Evolutionary conservation across 2,888 invertebrate species (phyloP).

Genomic region (Tolmerus cingulatus): DNA sequence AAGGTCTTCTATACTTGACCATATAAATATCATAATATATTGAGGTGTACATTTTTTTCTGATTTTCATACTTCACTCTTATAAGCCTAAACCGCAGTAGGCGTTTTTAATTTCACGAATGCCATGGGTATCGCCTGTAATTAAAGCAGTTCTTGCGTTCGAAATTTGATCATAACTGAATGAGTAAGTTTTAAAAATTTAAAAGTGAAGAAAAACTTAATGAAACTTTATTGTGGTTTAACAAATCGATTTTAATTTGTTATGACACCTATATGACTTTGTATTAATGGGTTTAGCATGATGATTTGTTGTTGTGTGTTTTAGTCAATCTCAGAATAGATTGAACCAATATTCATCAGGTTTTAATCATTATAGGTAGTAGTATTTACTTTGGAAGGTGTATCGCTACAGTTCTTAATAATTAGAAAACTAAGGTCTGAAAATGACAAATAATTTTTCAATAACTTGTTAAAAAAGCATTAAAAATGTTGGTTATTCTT

Average conservation of each 20-base stretch:
- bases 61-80: neutral
- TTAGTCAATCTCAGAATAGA: neutral
- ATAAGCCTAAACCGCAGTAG: neutral
- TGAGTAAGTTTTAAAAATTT: neutral
- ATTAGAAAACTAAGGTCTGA: too few relatives aligned
- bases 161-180: neutral
- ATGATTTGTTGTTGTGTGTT: neutral
- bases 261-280: neutral
- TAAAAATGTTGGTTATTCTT: too few relatives aligned
- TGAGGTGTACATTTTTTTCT: neutral
- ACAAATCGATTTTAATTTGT: neutral
- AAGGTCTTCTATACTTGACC: neutral
- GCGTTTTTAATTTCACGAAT: neutral
- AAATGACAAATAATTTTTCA: too few relatives aligned
- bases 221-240: neutral
- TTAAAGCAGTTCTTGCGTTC: neutral
- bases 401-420: too few relatives aligned
- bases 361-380: neutral
- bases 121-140: neutral
- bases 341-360: neutral
- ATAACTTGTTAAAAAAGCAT: too few relatives aligned
- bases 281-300: neutral
- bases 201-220: neutral
- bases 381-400: too few relatives aligned
- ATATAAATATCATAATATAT: neutral